Evolutionary conservation across 2,888 invertebrate species (phyloP).

Genomic region (Biston stratarius): DNA sequence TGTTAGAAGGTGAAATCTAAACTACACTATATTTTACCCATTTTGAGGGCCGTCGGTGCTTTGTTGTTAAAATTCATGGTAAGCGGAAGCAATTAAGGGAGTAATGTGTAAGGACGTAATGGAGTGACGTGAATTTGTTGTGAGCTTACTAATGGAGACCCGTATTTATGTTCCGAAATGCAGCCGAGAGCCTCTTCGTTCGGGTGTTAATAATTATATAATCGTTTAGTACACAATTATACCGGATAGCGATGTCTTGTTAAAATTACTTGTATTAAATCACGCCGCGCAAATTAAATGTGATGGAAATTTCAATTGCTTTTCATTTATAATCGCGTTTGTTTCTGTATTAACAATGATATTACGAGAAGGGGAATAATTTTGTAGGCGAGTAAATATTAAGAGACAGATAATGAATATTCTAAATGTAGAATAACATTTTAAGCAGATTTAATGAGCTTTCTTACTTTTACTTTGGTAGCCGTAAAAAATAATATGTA

Average conservation of each 20-base stretch:
- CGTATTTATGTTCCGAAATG: conserved; percentile 76
- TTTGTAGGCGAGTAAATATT: conserved; percentile 45
- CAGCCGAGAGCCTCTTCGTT: conserved; percentile 62
- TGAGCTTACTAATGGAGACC: conserved; percentile 73
- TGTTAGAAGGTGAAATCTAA: conserved; percentile 75
- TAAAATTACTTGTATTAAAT: conserved; percentile 51
- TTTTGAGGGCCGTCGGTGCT: conserved; percentile 73
- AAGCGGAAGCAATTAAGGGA: conserved; percentile 81
- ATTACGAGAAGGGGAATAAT: conserved; percentile 40
- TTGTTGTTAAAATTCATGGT: conserved; percentile 81
- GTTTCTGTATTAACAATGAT: conserved; percentile 47
- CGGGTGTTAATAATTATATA: conserved; percentile 63
- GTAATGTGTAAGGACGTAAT: conserved; percentile 81
- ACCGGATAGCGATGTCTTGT: conserved; percentile 48
- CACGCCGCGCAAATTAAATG: conserved; percentile 46
- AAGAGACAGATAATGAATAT: conserved; percentile 41
- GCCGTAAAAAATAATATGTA: conserved; percentile 1
- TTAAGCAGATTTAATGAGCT: conserved; percentile 34
- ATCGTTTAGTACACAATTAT: conserved; percentile 59
- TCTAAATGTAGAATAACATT: conserved; percentile 42
- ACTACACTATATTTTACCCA: conserved; percentile 77
- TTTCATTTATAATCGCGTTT: conserved; percentile 49
- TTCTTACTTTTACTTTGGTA: conserved; percentile 39
- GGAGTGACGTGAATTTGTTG: conserved; percentile 80
- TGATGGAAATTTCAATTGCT: conserved; percentile 47